These are phyloP conservation scores for Cololabis saira DNA, from an alignment of 2,113 vertebrate species.

Conservation along the genomic window DNA sequence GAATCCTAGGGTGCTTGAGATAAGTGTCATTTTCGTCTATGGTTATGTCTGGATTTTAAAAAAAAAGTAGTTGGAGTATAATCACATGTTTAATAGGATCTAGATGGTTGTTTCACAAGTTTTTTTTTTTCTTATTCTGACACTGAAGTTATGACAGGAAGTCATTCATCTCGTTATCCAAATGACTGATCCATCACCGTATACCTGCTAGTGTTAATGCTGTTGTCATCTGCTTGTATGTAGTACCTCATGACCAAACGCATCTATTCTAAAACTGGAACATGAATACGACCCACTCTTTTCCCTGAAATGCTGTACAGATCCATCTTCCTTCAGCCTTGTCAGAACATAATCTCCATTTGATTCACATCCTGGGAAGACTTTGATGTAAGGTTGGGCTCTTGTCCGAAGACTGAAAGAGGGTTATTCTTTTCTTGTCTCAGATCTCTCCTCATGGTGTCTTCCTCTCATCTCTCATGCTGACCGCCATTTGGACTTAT, in stretches of 20 bases:
- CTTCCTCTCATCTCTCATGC: constrained; percentile 76
- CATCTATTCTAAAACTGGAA: constrained; percentile 40
- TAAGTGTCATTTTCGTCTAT: too few species aligned
- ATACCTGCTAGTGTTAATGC: constrained; percentile 3
- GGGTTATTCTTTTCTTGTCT: constrained; percentile 47
- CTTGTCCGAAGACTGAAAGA: constrained; percentile 39
- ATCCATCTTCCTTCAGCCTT: constrained; percentile 41
- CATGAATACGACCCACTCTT: constrained; percentile 45
- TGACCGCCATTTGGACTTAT: constrained; percentile 71
- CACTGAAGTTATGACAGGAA: constrained; percentile 5
- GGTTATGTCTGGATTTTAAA: too few species aligned
- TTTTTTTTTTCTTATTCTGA: not conserved
- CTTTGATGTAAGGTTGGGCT: constrained; percentile 74
- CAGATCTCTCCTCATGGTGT: constrained; percentile 67
- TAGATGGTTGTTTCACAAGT: not conserved
- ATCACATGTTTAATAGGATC: not conserved
- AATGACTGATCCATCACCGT: constrained; percentile 13
- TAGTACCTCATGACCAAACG: constrained; percentile 17
- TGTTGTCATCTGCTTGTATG: constrained; percentile 19
- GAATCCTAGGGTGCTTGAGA: too few species aligned
- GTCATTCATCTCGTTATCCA: constrained; percentile 12
- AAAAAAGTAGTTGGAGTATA: too few species aligned
- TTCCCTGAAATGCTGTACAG: constrained; percentile 45
- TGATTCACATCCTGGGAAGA: constrained; percentile 61
- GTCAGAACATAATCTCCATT: constrained; percentile 36